These are phyloP conservation scores for Drosophila prolongata DNA, from an alignment of 2,888 invertebrate species.

Conservation along the genomic window DNA sequence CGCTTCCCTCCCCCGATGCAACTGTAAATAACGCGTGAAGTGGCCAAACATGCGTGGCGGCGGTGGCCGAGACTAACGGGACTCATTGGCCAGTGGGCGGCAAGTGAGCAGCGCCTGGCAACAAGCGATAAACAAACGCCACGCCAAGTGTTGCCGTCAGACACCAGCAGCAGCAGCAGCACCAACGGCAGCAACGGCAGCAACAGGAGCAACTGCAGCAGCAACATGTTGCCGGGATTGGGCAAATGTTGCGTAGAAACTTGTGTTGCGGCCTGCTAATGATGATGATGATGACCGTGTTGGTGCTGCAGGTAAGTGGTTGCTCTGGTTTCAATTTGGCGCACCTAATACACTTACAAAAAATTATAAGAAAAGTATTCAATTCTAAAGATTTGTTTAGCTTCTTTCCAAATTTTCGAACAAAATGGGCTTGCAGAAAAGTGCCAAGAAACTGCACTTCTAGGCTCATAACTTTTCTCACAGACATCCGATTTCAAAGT, in stretches of 20 bases:
- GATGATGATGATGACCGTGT: slow-evolving; percentile 48
- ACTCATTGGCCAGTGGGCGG: slow-evolving; percentile 64
- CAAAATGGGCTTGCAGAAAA: no score
- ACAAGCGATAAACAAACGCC: slow-evolving; percentile 79
- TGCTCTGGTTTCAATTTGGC: slow-evolving; percentile 37
- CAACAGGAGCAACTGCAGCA: slow-evolving; percentile 23
- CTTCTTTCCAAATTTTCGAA: no score
- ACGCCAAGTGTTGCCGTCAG: slow-evolving; percentile 76
- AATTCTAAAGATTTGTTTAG: no score
- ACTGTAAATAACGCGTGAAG: slow-evolving; percentile 79
- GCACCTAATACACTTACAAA: slow-evolving; percentile 13
- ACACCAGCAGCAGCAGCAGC: slow-evolving; percentile 49
- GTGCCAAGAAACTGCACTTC: no score
- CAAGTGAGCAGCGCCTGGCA: slow-evolving; percentile 74
- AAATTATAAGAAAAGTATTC: neutral
- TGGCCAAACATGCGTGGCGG: slow-evolving; percentile 78
- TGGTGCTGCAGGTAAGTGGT: slow-evolving; percentile 35
- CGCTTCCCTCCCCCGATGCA: slow-evolving; percentile 55
- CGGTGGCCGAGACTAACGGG: slow-evolving; percentile 73
- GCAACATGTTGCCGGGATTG: slow-evolving; percentile 67
- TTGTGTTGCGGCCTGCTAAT: slow-evolving; percentile 40
- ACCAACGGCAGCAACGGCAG: slow-evolving; percentile 38
- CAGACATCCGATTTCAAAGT: no score
- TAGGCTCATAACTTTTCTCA: no score
- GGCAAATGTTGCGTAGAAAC: slow-evolving; percentile 50